phyloP scores from a whole-genome alignment of 2,113 vertebrate genomes.

The Hoplias malabaricus region DNA sequence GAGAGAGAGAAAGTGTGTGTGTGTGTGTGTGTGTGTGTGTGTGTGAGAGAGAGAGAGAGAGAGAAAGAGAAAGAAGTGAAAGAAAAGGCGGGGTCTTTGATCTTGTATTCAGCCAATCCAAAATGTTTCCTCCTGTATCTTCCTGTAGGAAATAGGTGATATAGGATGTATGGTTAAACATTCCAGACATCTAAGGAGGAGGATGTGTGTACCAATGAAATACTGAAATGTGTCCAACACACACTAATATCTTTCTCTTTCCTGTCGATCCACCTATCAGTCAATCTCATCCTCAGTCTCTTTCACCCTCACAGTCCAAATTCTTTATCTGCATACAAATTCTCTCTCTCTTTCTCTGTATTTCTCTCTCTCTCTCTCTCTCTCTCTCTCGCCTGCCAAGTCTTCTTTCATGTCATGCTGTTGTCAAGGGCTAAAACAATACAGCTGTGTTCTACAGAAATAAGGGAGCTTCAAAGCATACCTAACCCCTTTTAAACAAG shows the following conservation, averaged over 20 bases:
- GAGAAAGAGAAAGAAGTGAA: too few relatives aligned
- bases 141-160: too few relatives aligned
- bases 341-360: background rate
- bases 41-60: background rate
- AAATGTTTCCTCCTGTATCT: too few relatives aligned
- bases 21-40: background rate
- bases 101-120: constrained; percentile 3
- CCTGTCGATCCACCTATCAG: background rate
- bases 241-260: background rate
- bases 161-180: too few relatives aligned
- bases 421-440: constrained; percentile 77
- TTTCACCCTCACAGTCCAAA: background rate
- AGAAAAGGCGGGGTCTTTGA: constrained; percentile 22
- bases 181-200: background rate
- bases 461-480: constrained; percentile 74
- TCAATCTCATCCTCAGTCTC: background rate
- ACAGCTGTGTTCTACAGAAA: constrained; percentile 67
- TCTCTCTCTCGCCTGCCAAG: constrained; percentile 54
- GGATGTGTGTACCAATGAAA: constrained; percentile 20
- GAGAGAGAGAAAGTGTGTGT: background rate
- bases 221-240: constrained; percentile 6
- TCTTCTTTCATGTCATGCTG: constrained; percentile 73
- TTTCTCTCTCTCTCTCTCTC: constrained; percentile 21
- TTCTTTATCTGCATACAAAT: constrained; percentile 12
- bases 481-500: constrained; percentile 51